These are phyloP conservation scores for Tiphia femorata DNA, from an alignment of 2,888 invertebrate genomes.

Conservation along the genomic window DNA sequence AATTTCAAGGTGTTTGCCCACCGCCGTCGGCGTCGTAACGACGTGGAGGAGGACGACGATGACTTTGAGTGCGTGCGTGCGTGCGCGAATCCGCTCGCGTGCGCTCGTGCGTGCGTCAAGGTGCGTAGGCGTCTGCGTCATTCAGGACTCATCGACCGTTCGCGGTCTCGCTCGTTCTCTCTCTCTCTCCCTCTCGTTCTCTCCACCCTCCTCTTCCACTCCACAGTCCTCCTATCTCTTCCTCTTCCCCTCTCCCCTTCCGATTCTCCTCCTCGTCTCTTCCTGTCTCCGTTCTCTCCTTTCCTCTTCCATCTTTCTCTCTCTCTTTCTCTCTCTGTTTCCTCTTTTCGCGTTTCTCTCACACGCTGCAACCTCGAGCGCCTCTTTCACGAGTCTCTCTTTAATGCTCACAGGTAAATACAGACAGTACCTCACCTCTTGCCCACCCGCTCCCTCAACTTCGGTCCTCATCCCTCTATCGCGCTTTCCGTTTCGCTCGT, in stretches of 20 bases:
- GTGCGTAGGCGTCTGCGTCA: conserved; percentile 51
- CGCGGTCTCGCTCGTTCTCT: conserved; percentile 20
- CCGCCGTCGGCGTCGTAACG: conserved; percentile 25
- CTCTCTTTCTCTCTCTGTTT: neutral
- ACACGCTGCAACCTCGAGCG: neutral
- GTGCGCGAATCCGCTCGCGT: conserved; percentile 24
- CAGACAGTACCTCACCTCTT: no score
- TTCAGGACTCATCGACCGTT: conserved; percentile 44
- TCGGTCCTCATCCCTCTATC: neutral
- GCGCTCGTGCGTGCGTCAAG: conserved; percentile 27
- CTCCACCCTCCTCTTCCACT: neutral
- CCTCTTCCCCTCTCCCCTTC: neutral
- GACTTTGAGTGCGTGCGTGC: conserved; percentile 20
- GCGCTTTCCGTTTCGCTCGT: no score
- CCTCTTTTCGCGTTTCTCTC: neutral
- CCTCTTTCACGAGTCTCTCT: neutral
- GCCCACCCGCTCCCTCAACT: no score
- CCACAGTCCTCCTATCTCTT: conserved; percentile 6
- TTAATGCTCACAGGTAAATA: no score
- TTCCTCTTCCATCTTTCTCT: conserved; percentile 2
- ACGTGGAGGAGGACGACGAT: neutral
- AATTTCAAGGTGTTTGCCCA: conserved; percentile 29
- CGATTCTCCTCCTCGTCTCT: conserved; percentile 3
- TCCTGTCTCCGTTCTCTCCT: conserved; percentile 1
- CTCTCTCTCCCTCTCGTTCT: conserved; percentile 13